phyloP scores from a whole-genome alignment of 2,113 vertebrate genomes.

The Acinonyx jubatus region DNA sequence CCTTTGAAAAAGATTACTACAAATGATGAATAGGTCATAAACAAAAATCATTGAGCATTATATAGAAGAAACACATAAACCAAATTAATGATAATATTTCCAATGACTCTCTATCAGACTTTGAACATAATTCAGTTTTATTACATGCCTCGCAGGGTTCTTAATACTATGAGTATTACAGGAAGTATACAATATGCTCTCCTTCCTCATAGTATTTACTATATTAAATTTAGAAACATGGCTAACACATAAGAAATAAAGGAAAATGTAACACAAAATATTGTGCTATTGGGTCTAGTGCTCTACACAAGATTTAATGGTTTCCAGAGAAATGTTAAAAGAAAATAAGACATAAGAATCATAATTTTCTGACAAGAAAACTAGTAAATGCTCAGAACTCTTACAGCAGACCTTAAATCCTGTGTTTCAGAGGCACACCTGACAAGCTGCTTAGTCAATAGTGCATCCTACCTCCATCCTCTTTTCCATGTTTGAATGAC shows the following conservation, averaged over 20 bases:
- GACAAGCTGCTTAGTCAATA: not conserved
- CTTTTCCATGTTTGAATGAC: not conserved
- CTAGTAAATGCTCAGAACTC: not conserved
- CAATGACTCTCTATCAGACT: not conserved
- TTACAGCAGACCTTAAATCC: not conserved
- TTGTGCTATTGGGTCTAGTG: not conserved
- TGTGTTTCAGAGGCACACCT: not conserved
- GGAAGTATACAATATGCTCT: not conserved
- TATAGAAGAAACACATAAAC: conserved; percentile 45
- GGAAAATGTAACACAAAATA: not conserved
- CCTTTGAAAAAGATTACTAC: conserved; percentile 21
- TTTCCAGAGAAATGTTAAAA: not conserved
- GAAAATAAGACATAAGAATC: not conserved
- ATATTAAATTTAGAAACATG: not conserved
- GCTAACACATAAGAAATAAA: not conserved
- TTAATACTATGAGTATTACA: not conserved
- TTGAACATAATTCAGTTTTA: conserved; percentile 46
- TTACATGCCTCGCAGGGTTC: not conserved
- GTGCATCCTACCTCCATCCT: not conserved
- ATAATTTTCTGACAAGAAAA: not conserved
- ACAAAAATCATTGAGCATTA: conserved; percentile 1
- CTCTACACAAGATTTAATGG: not conserved
- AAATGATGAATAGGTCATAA: not conserved
- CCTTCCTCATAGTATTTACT: not conserved
- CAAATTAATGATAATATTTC: conserved; percentile 42